Conservation (phyloP, 2,888 invertebrate species). For the Thymelicus lineola region DNA sequence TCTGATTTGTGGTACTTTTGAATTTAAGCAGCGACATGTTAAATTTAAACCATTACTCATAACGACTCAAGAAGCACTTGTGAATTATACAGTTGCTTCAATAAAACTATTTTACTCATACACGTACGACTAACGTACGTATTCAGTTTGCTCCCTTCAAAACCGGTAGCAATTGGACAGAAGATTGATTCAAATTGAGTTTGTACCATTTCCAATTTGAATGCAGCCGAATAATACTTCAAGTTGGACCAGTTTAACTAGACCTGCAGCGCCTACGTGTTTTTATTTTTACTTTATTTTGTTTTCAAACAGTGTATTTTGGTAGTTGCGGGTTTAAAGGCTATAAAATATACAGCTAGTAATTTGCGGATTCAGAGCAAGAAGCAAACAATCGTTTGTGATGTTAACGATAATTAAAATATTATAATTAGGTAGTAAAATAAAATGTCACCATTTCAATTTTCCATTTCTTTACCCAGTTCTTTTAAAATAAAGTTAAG, state of each 20-base stretch:
- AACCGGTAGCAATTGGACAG: slow-evolving; percentile 73
- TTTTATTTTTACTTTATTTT: not conserved
- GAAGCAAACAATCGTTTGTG: too few species aligned
- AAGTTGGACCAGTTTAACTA: slow-evolving; percentile 62
- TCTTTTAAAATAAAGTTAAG: too few species aligned
- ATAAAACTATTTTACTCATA: not conserved
- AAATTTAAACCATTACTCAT: too few species aligned
- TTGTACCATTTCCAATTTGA: slow-evolving; percentile 69
- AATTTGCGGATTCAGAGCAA: too few species aligned
- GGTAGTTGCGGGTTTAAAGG: too few species aligned
- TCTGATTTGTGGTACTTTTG: too few species aligned
- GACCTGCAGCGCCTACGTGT: slow-evolving; percentile 50
- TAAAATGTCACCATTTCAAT: too few species aligned
- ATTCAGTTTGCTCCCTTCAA: slow-evolving; percentile 50
- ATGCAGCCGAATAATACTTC: slow-evolving; percentile 78
- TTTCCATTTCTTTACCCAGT: too few species aligned
- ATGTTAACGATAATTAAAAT: too few species aligned
- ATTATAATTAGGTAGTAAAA: too few species aligned
- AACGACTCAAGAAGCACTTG: not conserved
- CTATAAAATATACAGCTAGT: too few species aligned
- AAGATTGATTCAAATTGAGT: slow-evolving; percentile 80
- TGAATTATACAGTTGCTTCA: not conserved
- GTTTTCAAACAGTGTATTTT: not conserved
- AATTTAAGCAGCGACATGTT: too few species aligned
- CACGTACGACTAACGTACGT: slow-evolving; percentile 1